A percentile compares a stretch with the other conserved stretches of the same genome.
Conservation (phyloP, 2,797 vertebrate species). For the Callimico goeldii region DNA sequence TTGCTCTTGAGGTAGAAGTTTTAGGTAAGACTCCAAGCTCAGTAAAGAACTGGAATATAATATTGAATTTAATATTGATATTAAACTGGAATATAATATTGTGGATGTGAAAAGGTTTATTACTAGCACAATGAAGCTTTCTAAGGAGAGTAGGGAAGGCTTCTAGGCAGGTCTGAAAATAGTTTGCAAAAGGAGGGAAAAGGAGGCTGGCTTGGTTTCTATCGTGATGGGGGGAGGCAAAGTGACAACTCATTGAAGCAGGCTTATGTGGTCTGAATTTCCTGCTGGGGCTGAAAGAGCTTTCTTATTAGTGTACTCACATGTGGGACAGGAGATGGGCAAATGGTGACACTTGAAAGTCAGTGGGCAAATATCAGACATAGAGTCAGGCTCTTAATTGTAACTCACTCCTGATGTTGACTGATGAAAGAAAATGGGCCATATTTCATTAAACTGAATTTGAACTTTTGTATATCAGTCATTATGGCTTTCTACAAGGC, state of each 20-base stretch:
- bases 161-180: slow-evolving; percentile 25
- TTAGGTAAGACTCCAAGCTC: background rate
- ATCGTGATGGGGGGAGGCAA: background rate
- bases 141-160: background rate
- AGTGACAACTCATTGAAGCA: background rate
- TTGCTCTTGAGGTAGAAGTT: background rate
- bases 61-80: too few relatives aligned
- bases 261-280: background rate
- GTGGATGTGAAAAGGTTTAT: background rate
- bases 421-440: background rate
- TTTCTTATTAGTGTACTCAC: slow-evolving; percentile 5
- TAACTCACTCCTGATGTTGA: background rate
- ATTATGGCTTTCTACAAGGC: background rate
- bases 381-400: background rate
- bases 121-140: background rate
- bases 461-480: slow-evolving; percentile 6
- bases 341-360: background rate
- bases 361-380: background rate
- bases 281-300: background rate
- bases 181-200: background rate
- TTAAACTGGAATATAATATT: background rate
- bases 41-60: background rate
- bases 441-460: slow-evolving; percentile 17
- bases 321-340: background rate
- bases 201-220: background rate